phyloP scores from a whole-genome alignment of 2,113 vertebrate species.

The Oreochromis spilurus region DNA sequence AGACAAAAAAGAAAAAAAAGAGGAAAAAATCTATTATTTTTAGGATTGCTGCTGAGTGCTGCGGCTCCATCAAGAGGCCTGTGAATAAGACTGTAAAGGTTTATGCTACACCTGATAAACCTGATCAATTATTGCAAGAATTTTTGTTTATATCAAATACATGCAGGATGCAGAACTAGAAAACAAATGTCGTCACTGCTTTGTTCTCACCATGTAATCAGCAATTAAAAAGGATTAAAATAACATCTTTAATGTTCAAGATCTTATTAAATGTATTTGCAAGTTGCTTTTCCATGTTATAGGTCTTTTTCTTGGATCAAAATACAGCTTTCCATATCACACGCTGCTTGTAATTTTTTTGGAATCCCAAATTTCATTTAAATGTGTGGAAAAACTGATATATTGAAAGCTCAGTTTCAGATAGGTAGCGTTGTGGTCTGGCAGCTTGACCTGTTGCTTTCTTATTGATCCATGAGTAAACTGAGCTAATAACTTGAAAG shows the following conservation, averaged over 20 bases:
- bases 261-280: not conserved
- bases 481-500: not conserved
- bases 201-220: not conserved
- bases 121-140: not conserved
- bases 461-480: not conserved
- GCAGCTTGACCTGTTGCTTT: not conserved
- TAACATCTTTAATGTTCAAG: not conserved
- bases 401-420: not conserved
- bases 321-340: not conserved
- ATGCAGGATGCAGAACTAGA: not conserved
- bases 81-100: not conserved
- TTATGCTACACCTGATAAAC: not conserved
- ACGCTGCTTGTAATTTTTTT: not conserved
- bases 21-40: not conserved
- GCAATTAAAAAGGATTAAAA: not conserved
- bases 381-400: not conserved
- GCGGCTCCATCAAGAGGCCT: constrained; percentile 21
- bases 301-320: not conserved
- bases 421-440: not conserved
- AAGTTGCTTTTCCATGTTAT: not conserved
- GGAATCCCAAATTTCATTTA: not conserved
- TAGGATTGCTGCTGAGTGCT: constrained; percentile 5
- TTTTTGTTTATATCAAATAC: not conserved
- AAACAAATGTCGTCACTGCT: not conserved
- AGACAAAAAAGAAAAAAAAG: constrained; percentile 36